Evolutionary conservation across 1,140 invertebrate species (phyloP).

Genomic region (Hylaeus volcanicus): DNA sequence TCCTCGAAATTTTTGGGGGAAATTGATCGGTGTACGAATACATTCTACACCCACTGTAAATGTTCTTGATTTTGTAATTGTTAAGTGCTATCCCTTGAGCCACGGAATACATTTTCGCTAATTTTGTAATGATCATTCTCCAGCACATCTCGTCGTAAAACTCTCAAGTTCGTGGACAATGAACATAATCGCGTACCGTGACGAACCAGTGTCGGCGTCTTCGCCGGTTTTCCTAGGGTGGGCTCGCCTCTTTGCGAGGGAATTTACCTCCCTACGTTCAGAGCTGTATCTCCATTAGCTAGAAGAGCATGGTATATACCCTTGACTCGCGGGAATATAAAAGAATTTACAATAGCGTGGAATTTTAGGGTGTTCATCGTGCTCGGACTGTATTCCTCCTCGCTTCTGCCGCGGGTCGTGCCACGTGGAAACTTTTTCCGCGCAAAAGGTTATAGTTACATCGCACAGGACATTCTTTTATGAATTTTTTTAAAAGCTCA

Average conservation of each 20-base stretch:
- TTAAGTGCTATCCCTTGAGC: no score
- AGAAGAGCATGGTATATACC: not conserved
- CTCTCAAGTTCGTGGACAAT: slow-evolving; percentile 30
- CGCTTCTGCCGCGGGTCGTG: not conserved
- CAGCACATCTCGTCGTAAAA: not conserved
- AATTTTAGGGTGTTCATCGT: slow-evolving; percentile 32
- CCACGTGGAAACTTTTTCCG: no score
- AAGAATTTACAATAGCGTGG: slow-evolving; percentile 31
- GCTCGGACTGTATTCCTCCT: not conserved
- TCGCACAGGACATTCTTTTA: no score
- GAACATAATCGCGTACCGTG: slow-evolving; percentile 54
- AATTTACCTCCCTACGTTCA: slow-evolving; percentile 27
- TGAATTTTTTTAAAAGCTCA: no score
- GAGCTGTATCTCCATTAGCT: slow-evolving; percentile 35
- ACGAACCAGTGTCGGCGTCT: slow-evolving; percentile 46
- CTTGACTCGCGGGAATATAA: slow-evolving; percentile 15
- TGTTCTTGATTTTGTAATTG: no score
- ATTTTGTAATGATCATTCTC: slow-evolving; percentile 48
- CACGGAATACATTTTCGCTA: not conserved
- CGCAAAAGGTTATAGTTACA: no score
- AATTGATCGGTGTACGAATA: no score
- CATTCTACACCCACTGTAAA: no score
- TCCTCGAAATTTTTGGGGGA: no score
- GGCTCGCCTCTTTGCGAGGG: slow-evolving; percentile 11
- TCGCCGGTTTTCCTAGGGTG: slow-evolving; percentile 11